Evolutionary conservation across 2,888 invertebrate species (phyloP).

Genomic region (Pheosia gnoma): DNA sequence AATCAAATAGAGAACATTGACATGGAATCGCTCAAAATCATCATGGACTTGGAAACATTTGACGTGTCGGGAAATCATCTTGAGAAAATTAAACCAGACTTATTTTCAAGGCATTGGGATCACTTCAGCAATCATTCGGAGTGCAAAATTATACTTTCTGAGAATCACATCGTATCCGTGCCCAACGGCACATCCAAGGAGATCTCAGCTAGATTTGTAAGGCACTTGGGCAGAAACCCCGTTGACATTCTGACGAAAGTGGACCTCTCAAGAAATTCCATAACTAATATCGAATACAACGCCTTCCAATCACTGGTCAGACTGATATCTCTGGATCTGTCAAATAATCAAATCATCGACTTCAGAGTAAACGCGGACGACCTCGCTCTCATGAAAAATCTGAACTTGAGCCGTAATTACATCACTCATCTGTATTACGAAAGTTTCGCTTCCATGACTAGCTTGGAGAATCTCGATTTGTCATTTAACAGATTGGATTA

Average conservation of each 20-base stretch:
- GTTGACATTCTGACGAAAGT: conserved; percentile 61
- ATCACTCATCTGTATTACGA: conserved; percentile 56
- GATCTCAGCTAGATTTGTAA: conserved; percentile 42
- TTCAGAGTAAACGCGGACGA: conserved; percentile 63
- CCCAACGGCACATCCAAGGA: conserved; percentile 59
- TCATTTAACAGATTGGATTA: conserved; percentile 61
- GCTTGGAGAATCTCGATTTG: conserved; percentile 70
- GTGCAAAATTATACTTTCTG: conserved; percentile 68
- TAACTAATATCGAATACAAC: conserved; percentile 60
- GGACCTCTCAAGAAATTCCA: conserved; percentile 67
- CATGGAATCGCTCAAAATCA: conserved; percentile 60
- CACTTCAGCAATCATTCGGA: conserved; percentile 58
- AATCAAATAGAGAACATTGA: conserved; percentile 66
- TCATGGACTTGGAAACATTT: conserved; percentile 70
- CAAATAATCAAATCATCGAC: conserved; percentile 57
- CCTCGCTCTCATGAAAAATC: conserved; percentile 54
- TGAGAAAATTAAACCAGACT: conserved; percentile 52
- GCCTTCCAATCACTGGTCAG: conserved; percentile 64
- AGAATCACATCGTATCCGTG: conserved; percentile 57
- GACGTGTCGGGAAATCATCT: conserved; percentile 69
- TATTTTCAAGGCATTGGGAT: conserved; percentile 69
- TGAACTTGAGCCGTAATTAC: conserved; percentile 67
- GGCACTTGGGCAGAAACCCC: conserved; percentile 37
- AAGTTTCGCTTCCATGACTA: conserved; percentile 63
- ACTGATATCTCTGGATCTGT: conserved; percentile 62